Base-by-base conservation (phyloP, 35 echinoderm and acorn worm genomes). In the Eucidaris tribuloides region DNA sequence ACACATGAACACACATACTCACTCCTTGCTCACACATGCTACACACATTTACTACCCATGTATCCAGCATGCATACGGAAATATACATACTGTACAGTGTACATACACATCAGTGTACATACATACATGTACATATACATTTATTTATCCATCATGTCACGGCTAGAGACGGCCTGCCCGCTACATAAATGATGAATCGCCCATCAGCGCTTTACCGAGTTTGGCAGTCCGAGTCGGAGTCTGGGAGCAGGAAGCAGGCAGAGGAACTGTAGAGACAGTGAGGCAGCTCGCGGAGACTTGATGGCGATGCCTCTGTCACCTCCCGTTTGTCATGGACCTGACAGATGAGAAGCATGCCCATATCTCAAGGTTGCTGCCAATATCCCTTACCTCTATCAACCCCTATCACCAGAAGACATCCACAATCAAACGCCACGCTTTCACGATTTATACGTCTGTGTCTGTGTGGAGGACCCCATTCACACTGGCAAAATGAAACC, bases 121-220 rank as follows among this genome's bases (percentile, higher is more conserved):
- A n/a, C n/a, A n/a, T n/a, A n/a, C n/a, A n/a, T n/a, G n/a, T n/a
- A n/a, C n/a, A n/a, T 74, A 74, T 74, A 40, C 68, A 74, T 74
- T 74, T 74, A 74, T 74, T 74, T 40, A 74, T 74, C 68, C 68
- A 74, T 74, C 68, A 74, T 74, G 68, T 74, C 68, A 74, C 35
- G 29, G 41, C 35, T 40, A 74, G 68, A 22, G 37, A n/a, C 68
- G 15, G 68, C 68, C 44, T 74, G 68, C 38, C 44, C 38, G 68
- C 68, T 22, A 74, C 68, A 74, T 74, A 38, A 74, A 74, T 74
- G 68, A 74, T 74, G 68, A 74, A 74, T 74, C 38, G 68, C 68
- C 68, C 68, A 40, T 74, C 68, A 74, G 68, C 68, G 68, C 68
- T 44, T 64, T n/a, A 6, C 61, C 5, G 7, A 64, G 1, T 14